Evolutionary conservation across 1,140 invertebrate species (phyloP), one percentile per base, ranked within the genome.

Genomic region (Gryon sp.): DNA sequence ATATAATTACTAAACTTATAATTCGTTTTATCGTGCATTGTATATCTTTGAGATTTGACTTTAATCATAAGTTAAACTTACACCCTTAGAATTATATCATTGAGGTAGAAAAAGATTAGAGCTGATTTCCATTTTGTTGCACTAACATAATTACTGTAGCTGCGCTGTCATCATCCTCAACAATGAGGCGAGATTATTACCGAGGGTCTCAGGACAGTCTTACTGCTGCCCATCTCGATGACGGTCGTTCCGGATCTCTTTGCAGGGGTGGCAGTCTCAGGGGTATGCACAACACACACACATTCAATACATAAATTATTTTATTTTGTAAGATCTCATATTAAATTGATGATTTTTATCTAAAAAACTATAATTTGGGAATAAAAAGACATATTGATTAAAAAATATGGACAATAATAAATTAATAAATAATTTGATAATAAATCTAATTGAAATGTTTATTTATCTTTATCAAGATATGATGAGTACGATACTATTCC

Each of bases 121-220:
- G 84, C 79, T 80, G 76, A 79, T 82, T 66, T 77, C 85, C 84
- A 52, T 52, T 65, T 65, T 63, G 57, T 84, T 83, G 86, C 86
- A 88, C 86, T 88, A 84, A 88, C 82, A 86, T 83, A 86, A 85
- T 86, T 83, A 87, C 84, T 86, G 63, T 86, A 89, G 87, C 87
- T 82, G 85, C 83, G 86, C 86, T 89, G 87, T 87, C 82, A 19
- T 90, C 90, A 63, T 74, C 70, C 15, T 73, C 69, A 6, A 92
- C 93, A 70, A 94, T 95, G 93, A 92, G 93, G 89, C 92, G 94
- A 88, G 94, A 96, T 89, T 95, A 94, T 92, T 95, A 95, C 90
- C 91, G 94, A 89, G 94, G 94, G 81, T 95, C 94, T 53, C 94
- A 95, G 90, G 94, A 96, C 90, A 95, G 93, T 88, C 90, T 96